These are phyloP conservation scores for Poicephalus gulielmi DNA, from an alignment of 2,113 vertebrate species.

Conservation along the genomic window DNA sequence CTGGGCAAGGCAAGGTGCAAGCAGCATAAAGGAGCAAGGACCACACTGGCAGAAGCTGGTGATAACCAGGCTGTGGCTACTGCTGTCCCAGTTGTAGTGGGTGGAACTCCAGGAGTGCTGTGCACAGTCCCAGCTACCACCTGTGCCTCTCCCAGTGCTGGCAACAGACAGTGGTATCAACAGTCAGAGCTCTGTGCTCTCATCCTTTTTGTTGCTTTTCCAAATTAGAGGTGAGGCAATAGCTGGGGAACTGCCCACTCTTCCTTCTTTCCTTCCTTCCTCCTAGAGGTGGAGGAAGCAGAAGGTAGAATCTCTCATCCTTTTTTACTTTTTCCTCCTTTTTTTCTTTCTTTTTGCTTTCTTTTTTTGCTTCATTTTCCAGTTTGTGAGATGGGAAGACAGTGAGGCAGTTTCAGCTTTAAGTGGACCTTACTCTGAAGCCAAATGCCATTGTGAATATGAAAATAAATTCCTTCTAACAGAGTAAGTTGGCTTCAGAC, in stretches of 20 bases:
- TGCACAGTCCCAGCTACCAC: not conserved
- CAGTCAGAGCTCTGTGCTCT: rapidly evolving
- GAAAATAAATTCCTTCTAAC: not conserved
- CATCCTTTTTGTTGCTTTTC: not conserved
- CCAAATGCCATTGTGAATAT: not conserved
- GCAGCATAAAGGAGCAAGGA: rapidly evolving
- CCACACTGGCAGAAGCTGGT: too few species aligned
- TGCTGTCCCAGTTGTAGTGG: not conserved
- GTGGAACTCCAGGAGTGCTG: not conserved
- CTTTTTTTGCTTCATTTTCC: not conserved
- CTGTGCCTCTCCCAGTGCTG: not conserved
- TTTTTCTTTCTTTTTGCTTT: not conserved
- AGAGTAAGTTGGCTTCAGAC: not conserved
- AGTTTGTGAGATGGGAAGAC: not conserved
- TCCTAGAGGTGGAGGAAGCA: not conserved
- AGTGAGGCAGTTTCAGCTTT: not conserved
- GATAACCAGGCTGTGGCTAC: too few species aligned
- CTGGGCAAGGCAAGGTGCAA: not conserved
- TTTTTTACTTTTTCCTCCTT: not conserved
- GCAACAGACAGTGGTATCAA: rapidly evolving
- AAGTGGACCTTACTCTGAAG: not conserved
- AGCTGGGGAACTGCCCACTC: not conserved
- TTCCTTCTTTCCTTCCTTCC: not conserved
- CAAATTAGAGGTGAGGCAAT: not conserved
- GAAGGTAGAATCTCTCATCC: not conserved